A percentile compares a stretch with the other conserved stretches of the same genome.
These are phyloP conservation scores for Tipula lateralis DNA, from an alignment of 2,888 invertebrate species.

Conservation along the genomic window DNA sequence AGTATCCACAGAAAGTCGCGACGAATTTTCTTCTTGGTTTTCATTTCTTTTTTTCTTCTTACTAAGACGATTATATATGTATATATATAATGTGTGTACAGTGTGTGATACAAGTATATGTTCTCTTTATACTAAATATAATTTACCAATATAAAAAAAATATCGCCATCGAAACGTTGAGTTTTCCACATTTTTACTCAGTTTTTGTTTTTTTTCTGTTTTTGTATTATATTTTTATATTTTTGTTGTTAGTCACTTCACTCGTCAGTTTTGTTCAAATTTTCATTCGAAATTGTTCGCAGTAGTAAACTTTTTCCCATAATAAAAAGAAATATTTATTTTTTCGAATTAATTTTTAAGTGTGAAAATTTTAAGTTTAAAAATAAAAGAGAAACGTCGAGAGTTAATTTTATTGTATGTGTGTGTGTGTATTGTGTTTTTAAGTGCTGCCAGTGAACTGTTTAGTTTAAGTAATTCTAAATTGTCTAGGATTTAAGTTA, in stretches of 20 bases:
- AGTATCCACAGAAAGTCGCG: background rate
- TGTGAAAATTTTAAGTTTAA: background rate
- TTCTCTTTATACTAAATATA: background rate
- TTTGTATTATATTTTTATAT: background rate
- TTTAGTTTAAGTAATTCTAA: background rate
- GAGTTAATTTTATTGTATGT: background rate
- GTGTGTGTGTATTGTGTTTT: background rate
- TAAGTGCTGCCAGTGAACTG: background rate
- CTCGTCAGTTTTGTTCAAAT: conserved; percentile 15
- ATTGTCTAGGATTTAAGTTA: background rate
- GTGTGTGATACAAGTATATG: background rate
- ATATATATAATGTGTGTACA: background rate
- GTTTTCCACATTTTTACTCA: background rate
- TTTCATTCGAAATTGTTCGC: background rate
- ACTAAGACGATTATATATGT: too few relatives aligned
- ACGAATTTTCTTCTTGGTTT: background rate
- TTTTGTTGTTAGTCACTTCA: background rate
- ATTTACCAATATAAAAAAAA: background rate
- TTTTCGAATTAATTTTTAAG: background rate
- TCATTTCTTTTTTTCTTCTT: background rate
- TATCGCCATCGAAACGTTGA: background rate
- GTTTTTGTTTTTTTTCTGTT: background rate
- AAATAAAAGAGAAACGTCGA: background rate
- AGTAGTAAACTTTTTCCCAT: background rate
- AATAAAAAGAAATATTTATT: background rate